Evolutionary conservation across 2,113 vertebrate species (phyloP), one percentile per base, ranked within the genome.

Genomic region (Eudyptes chrysolophus): DNA sequence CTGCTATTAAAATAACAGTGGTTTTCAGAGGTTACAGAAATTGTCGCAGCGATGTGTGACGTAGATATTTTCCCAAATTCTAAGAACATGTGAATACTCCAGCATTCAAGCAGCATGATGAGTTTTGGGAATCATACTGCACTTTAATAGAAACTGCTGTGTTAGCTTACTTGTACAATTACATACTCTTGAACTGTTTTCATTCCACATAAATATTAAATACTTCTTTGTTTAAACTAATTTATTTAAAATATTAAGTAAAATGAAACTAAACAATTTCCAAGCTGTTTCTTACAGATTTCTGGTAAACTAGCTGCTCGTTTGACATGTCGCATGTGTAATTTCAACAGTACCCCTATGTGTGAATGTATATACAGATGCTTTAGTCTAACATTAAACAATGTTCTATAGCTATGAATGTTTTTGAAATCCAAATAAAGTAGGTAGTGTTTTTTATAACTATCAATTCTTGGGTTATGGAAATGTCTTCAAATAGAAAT

Each of bases 401-500:
- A 92, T 38, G 68, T 74, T 51, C 95, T 96, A 89, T 84, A 91
- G 84, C 81, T 75, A 75, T 16, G 60, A 44, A 71, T 49, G 49
- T 22, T 87, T 96, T 81, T 94, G 83, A 80, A 97, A 92, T 93
- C 88, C 82, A 97, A 96, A 96, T 89, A 96, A 94, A 97, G 77
- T 84, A 91, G 92, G 49, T 78, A 72, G 34, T 95, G 83, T 71
- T 96, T 97, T 97, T 94, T 94, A 92, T 80, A 95, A 64, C 77
- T 71, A 95, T 98, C 92, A 97, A 21, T 78, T 97, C 97, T 89
- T 96, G 74, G 82, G 87, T 93, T 97, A 94, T 96, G 96, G 94
- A 98, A 97, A 95, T 97, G 72, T 89, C 94, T 98, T 98, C 95
- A 96, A 96, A 97, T 82, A 92, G 97, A 97, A 97, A 95, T 72